phyloP scores from a whole-genome alignment of 2,888 invertebrate species.

The Drosophila prolongata region DNA sequence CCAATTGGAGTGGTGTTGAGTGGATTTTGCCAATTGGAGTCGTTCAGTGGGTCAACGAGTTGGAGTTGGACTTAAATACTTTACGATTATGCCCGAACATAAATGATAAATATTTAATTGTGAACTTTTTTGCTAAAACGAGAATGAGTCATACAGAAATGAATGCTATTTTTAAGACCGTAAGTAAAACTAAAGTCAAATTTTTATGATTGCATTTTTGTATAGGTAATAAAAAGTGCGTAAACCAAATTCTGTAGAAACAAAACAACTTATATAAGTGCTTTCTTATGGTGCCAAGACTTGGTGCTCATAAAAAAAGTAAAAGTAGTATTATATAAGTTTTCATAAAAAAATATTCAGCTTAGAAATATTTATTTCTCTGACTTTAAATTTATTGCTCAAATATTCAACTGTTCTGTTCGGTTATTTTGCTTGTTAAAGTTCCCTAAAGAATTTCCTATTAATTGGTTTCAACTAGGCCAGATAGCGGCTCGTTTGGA shows the following conservation, averaged over 20 bases:
- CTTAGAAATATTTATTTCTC: too few relatives aligned
- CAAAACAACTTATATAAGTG: too few relatives aligned
- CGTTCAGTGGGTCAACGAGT: slow-evolving; percentile 13
- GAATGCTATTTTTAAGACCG: background rate
- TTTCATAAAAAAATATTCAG: too few relatives aligned
- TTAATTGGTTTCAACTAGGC: slow-evolving; percentile 55
- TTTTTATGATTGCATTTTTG: background rate
- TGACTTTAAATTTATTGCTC: too few relatives aligned
- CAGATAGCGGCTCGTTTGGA: slow-evolving; percentile 57
- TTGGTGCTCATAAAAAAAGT: too few relatives aligned
- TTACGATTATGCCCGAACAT: background rate
- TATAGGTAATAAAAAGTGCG: too few relatives aligned
- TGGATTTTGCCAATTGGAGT: slow-evolving; percentile 13
- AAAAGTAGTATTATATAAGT: too few relatives aligned
- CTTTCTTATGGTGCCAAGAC: too few relatives aligned
- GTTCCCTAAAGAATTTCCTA: slow-evolving; percentile 6
- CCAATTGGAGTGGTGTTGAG: slow-evolving; percentile 15
- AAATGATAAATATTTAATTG: background rate
- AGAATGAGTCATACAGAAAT: background rate
- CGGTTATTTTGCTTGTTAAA: background rate
- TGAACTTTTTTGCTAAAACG: background rate
- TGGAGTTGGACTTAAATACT: background rate
- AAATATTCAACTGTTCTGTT: too few relatives aligned
- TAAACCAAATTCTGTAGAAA: too few relatives aligned
- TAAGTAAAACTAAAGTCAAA: background rate